A percentile compares a stretch with the other conserved stretches of the same genome.
Evolutionary conservation across 2,113 vertebrate species (phyloP).

Genomic region (Serilophus lunatus): DNA sequence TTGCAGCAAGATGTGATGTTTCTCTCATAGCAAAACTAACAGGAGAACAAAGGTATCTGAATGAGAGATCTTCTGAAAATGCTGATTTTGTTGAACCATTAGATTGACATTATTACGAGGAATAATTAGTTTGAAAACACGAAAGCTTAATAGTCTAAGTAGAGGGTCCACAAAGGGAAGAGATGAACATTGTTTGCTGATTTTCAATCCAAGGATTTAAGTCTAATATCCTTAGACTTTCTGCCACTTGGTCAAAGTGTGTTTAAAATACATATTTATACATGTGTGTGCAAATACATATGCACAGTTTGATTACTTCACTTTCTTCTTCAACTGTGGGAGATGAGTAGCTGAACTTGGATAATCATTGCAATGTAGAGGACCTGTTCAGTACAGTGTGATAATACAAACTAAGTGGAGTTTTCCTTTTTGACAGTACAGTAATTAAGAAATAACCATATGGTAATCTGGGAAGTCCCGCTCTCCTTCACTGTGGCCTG

Average conservation of each 20-base stretch:
- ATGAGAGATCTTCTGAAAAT: background rate
- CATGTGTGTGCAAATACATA: too few relatives aligned
- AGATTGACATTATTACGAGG: background rate
- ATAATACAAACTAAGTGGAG: background rate
- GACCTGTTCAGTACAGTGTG: background rate
- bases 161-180: background rate
- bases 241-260: background rate
- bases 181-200: background rate
- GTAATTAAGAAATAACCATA: background rate
- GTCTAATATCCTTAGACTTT: background rate
- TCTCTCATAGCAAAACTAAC: background rate
- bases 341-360: background rate
- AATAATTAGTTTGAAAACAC: background rate
- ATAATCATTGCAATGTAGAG: background rate
- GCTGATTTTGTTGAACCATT: background rate
- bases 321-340: background rate
- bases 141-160: background rate
- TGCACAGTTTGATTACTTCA: background rate
- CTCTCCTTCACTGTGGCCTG: background rate
- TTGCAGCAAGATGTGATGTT: background rate
- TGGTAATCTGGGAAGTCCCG: background rate
- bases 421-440: background rate
- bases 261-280: background rate
- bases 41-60: background rate
- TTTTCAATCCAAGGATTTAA: background rate